Evolutionary conservation across 2,113 vertebrate species (phyloP).

Genomic region (Hippocampus barbouri): DNA sequence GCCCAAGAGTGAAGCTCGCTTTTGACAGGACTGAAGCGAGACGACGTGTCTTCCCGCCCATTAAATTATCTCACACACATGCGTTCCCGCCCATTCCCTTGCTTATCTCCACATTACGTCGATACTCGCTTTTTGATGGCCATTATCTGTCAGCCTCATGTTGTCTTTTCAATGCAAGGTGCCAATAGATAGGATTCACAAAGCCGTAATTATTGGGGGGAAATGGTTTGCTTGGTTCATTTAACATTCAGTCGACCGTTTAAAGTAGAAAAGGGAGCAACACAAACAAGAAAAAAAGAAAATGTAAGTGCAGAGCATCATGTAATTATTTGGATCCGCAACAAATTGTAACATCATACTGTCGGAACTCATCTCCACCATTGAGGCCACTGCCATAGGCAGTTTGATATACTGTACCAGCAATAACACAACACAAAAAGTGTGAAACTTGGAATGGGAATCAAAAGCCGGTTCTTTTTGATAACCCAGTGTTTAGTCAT

Average conservation of each 20-base stretch:
- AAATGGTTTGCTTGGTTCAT: background rate
- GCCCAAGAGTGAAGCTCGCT: conserved; percentile 17
- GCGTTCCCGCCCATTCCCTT: background rate
- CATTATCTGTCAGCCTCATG: background rate
- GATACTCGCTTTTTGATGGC: background rate
- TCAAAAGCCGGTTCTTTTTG: no score
- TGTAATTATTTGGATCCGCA: background rate
- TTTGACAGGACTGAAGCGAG: conserved; percentile 11
- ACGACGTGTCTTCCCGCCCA: conserved; percentile 1
- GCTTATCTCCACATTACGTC: background rate
- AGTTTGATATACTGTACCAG: no score
- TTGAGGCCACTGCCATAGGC: no score
- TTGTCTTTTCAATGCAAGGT: background rate
- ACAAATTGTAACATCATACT: background rate
- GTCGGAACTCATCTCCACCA: background rate
- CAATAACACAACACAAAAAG: no score
- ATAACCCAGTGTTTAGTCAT: no score
- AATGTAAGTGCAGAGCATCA: background rate
- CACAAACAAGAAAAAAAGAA: background rate
- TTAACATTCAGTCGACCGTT: background rate
- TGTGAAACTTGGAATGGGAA: no score
- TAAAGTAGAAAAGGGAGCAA: background rate
- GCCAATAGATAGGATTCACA: background rate
- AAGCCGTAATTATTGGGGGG: background rate
- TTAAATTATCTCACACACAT: conserved; percentile 6